Conservation (phyloP, 2,113 vertebrate genomes). For the Himantopus leucocephalus region DNA sequence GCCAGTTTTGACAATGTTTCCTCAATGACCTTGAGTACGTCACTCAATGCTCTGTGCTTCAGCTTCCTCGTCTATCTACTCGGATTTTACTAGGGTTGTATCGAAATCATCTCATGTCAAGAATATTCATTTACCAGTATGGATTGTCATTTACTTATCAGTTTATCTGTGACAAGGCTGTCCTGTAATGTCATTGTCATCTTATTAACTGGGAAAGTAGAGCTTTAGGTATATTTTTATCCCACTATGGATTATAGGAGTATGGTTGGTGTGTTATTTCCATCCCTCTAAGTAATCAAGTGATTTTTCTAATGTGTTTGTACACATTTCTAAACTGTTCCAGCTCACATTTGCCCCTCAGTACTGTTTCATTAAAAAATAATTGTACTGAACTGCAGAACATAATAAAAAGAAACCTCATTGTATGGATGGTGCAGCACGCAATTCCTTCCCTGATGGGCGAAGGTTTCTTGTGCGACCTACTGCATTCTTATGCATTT, state of each 20-base stretch:
- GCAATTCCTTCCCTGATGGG: accelerated
- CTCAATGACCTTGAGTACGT: conserved; percentile 14
- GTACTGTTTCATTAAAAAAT: neutral
- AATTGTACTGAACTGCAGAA: neutral
- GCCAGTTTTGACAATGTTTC: neutral
- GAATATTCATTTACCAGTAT: conserved; percentile 4
- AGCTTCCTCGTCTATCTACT: neutral
- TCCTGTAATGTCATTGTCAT: conserved; percentile 15
- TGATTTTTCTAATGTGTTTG: neutral
- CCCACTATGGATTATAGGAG: neutral
- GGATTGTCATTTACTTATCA: conserved; percentile 25
- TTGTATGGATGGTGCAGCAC: accelerated
- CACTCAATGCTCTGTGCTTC: neutral
- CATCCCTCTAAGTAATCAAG: neutral
- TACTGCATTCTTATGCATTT: neutral
- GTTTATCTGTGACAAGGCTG: conserved; percentile 35
- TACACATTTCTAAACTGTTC: neutral
- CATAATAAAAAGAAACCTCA: neutral
- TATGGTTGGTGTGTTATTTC: neutral
- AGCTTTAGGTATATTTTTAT: conserved; percentile 33
- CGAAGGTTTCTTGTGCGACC: accelerated
- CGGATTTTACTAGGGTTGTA: neutral
- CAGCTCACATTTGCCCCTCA: neutral
- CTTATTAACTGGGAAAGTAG: neutral
- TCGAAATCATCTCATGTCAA: neutral